Conservation (phyloP, 2,888 invertebrate genomes). For the Andrena haemorrhoa region DNA sequence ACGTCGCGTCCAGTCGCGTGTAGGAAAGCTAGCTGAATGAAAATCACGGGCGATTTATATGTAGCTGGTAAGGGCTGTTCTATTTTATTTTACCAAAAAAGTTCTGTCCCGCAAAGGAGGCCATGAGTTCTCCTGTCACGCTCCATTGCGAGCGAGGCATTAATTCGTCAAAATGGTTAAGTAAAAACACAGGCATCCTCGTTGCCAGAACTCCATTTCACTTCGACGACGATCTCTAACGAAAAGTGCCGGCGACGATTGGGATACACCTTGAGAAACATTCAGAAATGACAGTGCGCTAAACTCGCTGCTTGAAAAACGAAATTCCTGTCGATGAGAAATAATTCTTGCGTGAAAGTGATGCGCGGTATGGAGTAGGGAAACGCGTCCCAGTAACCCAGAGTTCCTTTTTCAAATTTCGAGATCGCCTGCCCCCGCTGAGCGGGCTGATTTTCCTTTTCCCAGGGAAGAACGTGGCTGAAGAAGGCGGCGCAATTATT, state of each 20-base stretch:
- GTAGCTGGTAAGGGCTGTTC: background rate
- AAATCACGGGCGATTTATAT: too few species aligned
- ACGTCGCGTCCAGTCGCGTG: too few species aligned
- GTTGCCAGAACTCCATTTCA: conserved; percentile 21
- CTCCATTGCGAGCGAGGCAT: background rate
- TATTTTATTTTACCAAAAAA: background rate
- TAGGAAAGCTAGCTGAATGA: too few species aligned
- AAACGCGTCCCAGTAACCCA: background rate
- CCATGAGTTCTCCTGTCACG: conserved; percentile 21
- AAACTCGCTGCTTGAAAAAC: background rate
- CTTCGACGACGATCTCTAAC: background rate
- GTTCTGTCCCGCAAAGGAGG: background rate
- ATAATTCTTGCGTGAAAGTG: background rate
- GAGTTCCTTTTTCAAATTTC: background rate
- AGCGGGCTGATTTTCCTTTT: background rate
- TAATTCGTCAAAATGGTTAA: conserved; percentile 58
- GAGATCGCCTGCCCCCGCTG: background rate
- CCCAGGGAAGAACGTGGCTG: background rate
- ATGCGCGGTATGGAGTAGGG: background rate
- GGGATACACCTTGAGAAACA: background rate
- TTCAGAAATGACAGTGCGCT: background rate
- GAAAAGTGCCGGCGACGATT: background rate
- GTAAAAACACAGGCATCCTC: conserved; percentile 20
- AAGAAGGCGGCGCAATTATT: conserved; percentile 14
- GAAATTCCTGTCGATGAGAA: background rate